Percentiles rank a stretch among this genome's conserved stretches.
Conservation (phyloP, 2,113 vertebrate species). For the Clarias batrachus region DNA sequence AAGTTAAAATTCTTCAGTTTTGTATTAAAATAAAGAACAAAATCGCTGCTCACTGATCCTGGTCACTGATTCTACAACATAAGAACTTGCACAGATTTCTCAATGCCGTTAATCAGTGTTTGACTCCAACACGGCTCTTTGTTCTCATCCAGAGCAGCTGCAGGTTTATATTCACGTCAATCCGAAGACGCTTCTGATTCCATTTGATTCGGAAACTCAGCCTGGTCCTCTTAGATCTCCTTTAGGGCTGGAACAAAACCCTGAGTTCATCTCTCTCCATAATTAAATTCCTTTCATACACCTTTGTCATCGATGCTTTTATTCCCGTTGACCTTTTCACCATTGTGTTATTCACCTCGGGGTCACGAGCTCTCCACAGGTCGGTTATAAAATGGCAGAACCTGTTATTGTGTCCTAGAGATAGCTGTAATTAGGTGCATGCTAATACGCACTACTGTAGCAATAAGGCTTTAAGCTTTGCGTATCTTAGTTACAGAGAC, state of each 20-base stretch:
- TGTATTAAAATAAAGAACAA: not conserved
- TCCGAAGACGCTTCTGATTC: not conserved
- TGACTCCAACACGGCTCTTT: not conserved
- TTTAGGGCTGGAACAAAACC: not conserved
- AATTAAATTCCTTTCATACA: not conserved
- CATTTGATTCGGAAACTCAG: not conserved
- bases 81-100: not conserved
- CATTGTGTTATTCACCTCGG: not conserved
- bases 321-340: not conserved
- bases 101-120: not conserved
- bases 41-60: not conserved
- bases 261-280: not conserved
- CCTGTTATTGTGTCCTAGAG: not conserved
- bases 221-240: not conserved
- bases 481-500: not conserved
- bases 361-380: not conserved
- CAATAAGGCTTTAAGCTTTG: not conserved
- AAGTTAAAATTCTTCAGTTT: not conserved
- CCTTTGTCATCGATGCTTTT: not conserved
- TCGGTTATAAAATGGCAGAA: too few relatives aligned
- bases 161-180: not conserved
- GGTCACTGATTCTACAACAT: not conserved
- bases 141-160: not conserved
- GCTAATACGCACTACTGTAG: not conserved
- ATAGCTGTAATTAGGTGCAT: constrained; percentile 17